Percentiles rank a stretch among this genome's conserved stretches.
These are phyloP conservation scores for Peromyscus attwateri DNA, from an alignment of 2,797 vertebrate species.

Conservation along the genomic window DNA sequence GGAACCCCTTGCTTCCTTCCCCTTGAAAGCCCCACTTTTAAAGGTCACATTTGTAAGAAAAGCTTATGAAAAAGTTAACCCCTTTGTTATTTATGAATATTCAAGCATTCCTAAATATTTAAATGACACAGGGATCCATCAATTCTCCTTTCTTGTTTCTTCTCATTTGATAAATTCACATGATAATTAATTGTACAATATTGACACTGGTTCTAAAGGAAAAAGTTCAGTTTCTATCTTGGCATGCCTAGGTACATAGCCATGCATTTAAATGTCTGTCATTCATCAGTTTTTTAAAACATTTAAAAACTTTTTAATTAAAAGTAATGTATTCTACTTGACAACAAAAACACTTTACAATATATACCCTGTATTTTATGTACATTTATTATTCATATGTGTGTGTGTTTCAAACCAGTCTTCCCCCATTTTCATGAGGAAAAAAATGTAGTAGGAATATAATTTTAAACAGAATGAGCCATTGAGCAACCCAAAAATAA, in stretches of 20 bases:
- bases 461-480: conserved; percentile 83
- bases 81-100: background rate
- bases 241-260: background rate
- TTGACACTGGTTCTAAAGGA: background rate
- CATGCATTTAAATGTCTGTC: background rate
- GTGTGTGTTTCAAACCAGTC: conserved; percentile 65
- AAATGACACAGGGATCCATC: background rate
- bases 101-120: conserved; percentile 1
- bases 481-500: conserved; percentile 88
- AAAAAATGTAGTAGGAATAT: conserved; percentile 77
- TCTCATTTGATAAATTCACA: conserved; percentile 44
- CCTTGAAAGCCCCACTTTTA: background rate
- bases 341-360: conserved; percentile 67
- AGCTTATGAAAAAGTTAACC: conserved; percentile 25
- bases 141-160: conserved; percentile 30
- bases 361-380: background rate
- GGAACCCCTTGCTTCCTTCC: background rate
- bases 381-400: background rate
- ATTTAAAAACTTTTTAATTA: conserved; percentile 72
- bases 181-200: conserved; percentile 12
- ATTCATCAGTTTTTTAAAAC: conserved; percentile 25
- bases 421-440: conserved; percentile 70
- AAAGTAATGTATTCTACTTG: conserved; percentile 65
- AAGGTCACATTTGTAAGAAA: background rate
- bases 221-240: conserved; percentile 24